A percentile compares a stretch with the other conserved stretches of the same genome.
Conservation (phyloP, 2,888 invertebrate genomes). For the Suillia variegata region DNA sequence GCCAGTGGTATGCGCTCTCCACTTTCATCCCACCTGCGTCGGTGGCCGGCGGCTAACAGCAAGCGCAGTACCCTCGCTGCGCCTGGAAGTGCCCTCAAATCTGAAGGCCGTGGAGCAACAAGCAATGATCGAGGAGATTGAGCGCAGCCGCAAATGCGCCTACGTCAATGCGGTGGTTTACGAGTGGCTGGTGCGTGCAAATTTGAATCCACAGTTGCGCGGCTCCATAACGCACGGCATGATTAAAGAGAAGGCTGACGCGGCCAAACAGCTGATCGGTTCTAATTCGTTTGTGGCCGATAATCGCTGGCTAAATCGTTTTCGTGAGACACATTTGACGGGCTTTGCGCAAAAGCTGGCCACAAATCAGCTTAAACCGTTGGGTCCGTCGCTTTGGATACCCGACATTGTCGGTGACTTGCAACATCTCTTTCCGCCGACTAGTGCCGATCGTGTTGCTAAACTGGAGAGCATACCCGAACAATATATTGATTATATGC, state of each 20-base stretch:
- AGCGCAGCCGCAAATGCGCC: conserved; percentile 54
- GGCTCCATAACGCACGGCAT: conserved; percentile 56
- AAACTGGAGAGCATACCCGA: conserved; percentile 54
- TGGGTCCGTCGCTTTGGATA: conserved; percentile 53
- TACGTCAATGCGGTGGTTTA: conserved; percentile 57
- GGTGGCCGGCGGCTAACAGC: conserved; percentile 52
- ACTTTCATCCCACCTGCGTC: conserved; percentile 52
- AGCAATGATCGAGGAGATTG: conserved; percentile 53
- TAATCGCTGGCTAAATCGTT: conserved; percentile 56
- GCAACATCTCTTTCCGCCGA: conserved; percentile 50
- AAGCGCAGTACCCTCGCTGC: conserved; percentile 50
- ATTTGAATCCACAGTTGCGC: conserved; percentile 51
- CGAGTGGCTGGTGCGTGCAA: conserved; percentile 56
- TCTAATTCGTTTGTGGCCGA: conserved; percentile 50
- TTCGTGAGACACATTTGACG: conserved; percentile 51
- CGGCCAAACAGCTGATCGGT: conserved; percentile 50
- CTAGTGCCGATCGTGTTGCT: conserved; percentile 50
- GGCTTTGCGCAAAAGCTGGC: conserved; percentile 54
- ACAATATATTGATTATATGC: conserved; percentile 53
- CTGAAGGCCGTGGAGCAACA: conserved; percentile 51
- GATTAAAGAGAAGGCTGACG: conserved; percentile 56
- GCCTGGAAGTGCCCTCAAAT: conserved; percentile 51
- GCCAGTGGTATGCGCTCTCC: conserved; percentile 56
- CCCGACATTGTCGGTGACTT: conserved; percentile 55
- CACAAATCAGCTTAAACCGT: conserved; percentile 49